Evolutionary conservation across 1,140 invertebrate species (phyloP).

Genomic region (Manduca sexta): DNA sequence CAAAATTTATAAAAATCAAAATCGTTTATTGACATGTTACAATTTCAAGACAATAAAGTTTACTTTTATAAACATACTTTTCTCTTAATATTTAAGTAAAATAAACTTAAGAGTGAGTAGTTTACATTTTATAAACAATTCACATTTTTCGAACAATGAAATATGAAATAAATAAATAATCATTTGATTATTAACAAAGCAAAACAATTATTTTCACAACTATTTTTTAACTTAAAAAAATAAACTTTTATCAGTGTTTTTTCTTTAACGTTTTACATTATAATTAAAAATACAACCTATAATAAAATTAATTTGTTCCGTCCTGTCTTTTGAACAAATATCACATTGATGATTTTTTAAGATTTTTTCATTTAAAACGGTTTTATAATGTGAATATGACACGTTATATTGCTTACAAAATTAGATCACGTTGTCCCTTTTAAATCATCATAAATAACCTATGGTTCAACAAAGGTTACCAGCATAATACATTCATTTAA

Average conservation of each 20-base stretch:
- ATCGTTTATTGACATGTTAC: conserved; percentile 18
- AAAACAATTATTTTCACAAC: background rate
- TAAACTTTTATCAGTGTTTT: too few species aligned
- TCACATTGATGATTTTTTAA: too few species aligned
- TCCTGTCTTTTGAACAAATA: conserved; percentile 14
- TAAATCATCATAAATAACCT: too few species aligned
- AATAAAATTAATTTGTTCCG: conserved; percentile 25
- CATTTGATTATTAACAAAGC: conserved; percentile 4
- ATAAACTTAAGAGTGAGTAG: conserved; percentile 59
- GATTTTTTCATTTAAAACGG: too few species aligned
- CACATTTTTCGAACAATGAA: background rate
- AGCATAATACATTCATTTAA: too few species aligned
- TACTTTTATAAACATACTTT: conserved; percentile 44
- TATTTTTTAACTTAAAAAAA: background rate
- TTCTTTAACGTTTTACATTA: too few species aligned
- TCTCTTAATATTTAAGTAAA: conserved; percentile 55
- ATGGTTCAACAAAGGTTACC: too few species aligned
- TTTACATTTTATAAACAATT: conserved; percentile 21
- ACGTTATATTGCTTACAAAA: background rate
- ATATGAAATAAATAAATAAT: conserved; percentile 11
- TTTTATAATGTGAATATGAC: conserved; percentile 6
- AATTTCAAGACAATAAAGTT: background rate
- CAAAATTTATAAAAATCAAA: conserved; percentile 9
- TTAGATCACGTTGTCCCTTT: too few species aligned
- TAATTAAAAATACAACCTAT: conserved; percentile 7